A percentile compares a stretch with the other conserved stretches of the same genome.
phyloP scores from a whole-genome alignment of 2,888 invertebrate species.

The Congeria kusceri region DNA sequence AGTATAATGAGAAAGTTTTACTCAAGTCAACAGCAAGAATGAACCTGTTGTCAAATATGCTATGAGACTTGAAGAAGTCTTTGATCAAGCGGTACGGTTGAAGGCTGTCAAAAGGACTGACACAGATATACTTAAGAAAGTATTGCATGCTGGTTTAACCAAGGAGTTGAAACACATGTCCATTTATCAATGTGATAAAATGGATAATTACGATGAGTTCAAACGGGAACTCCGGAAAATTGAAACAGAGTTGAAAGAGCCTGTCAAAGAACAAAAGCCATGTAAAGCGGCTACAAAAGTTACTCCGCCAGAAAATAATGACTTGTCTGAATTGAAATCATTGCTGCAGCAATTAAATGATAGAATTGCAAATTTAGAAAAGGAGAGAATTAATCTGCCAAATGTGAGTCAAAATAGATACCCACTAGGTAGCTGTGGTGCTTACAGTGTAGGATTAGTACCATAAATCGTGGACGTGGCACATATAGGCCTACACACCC shows the following conservation, averaged over 20 bases:
- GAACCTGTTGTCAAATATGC: constrained; percentile 9
- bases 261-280: neutral
- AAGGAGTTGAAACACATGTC: constrained; percentile 14
- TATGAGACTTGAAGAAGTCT: constrained; percentile 5
- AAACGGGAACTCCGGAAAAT: constrained; percentile 27
- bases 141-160: constrained; percentile 11
- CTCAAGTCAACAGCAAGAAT: constrained; percentile 7
- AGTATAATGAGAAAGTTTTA: too few relatives aligned
- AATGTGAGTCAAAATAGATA: too few relatives aligned
- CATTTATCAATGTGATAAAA: constrained; percentile 10
- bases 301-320: neutral
- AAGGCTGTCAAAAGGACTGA: constrained; percentile 9
- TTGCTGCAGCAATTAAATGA: constrained; percentile 5
- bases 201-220: constrained; percentile 14
- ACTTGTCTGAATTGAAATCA: constrained; percentile 7
- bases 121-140: constrained; percentile 11
- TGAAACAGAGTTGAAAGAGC: neutral
- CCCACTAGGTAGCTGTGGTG: too few relatives aligned
- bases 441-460: too few relatives aligned
- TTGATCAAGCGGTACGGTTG: constrained; percentile 13
- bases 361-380: constrained; percentile 7
- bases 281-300: constrained; percentile 14
- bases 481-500: too few relatives aligned
- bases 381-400: too few relatives aligned
- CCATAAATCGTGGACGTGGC: too few relatives aligned